Percentiles rank a stretch among this genome's conserved stretches.
These are phyloP conservation scores for Polymixis lichenea DNA, from an alignment of 2,888 invertebrate genomes.

Conservation along the genomic window DNA sequence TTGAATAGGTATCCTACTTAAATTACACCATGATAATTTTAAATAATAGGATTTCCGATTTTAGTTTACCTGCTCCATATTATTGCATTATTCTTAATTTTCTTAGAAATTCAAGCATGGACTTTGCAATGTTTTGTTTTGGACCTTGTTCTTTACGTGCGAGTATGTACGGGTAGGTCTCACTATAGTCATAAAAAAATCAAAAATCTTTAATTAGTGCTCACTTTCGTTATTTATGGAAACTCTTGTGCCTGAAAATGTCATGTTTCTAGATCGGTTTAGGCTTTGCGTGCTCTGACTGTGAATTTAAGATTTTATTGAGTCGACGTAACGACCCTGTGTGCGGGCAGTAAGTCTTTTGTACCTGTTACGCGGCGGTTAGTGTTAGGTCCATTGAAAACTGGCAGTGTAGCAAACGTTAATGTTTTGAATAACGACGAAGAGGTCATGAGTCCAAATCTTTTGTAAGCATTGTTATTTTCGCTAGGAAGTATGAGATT, in stretches of 20 bases:
- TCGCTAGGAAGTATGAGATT: neutral
- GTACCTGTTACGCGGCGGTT: neutral
- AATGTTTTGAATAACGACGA: conserved; percentile 29
- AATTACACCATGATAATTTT: neutral
- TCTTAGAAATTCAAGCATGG: neutral
- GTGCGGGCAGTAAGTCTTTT: neutral
- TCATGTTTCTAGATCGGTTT: neutral
- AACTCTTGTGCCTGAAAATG: neutral
- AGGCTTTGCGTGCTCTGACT: neutral
- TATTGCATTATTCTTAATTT: neutral
- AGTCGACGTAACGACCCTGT: neutral
- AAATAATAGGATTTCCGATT: neutral
- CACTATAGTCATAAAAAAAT: too few species aligned
- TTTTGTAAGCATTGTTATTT: conserved; percentile 8
- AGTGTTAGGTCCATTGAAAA: conserved; percentile 14
- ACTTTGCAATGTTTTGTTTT: neutral
- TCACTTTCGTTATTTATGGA: too few species aligned
- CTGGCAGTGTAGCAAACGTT: neutral
- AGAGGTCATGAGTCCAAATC: neutral
- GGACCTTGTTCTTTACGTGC: neutral
- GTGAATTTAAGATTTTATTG: neutral
- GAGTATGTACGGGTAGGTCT: neutral
- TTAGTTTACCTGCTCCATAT: neutral
- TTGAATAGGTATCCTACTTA: neutral
- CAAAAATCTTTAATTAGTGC: too few species aligned